Conservation (phyloP, 2,113 vertebrate genomes). For the Toxostoma redivivum region DNA sequence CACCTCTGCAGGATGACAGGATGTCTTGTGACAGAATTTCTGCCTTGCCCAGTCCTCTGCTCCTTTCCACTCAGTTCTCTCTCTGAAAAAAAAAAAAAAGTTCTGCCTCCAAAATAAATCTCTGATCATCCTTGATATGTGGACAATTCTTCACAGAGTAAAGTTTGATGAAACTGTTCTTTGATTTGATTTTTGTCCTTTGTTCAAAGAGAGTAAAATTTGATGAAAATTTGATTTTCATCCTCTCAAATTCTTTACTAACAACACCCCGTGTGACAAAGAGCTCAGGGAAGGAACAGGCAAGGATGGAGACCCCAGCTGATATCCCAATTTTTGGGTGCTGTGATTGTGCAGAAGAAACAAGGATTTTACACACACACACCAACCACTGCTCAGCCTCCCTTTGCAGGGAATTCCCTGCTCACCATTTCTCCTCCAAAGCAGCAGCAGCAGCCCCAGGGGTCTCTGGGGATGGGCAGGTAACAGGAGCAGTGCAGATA, state of each 20-base stretch:
- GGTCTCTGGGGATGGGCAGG: background rate
- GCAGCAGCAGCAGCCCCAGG: background rate
- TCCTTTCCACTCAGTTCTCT: background rate
- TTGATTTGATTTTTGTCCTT: background rate
- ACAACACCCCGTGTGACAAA: background rate
- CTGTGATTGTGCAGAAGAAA: background rate
- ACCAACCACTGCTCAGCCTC: background rate
- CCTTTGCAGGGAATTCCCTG: background rate
- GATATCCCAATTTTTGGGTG: fast-evolving
- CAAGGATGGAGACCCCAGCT: background rate
- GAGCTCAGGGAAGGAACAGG: background rate
- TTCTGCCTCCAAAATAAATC: background rate
- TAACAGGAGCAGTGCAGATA: fast-evolving
- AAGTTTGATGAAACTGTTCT: fast-evolving
- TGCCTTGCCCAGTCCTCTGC: background rate
- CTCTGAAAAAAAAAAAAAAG: no score
- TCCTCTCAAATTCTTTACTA: background rate
- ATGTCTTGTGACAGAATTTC: background rate
- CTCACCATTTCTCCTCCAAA: background rate
- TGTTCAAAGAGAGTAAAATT: background rate
- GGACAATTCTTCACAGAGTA: background rate
- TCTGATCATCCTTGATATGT: background rate
- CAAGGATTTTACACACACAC: background rate
- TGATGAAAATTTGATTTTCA: background rate
- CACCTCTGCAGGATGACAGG: background rate